Evolutionary conservation across 2,113 vertebrate genomes (phyloP).

Genomic region (Puffinus mauretanicus): DNA sequence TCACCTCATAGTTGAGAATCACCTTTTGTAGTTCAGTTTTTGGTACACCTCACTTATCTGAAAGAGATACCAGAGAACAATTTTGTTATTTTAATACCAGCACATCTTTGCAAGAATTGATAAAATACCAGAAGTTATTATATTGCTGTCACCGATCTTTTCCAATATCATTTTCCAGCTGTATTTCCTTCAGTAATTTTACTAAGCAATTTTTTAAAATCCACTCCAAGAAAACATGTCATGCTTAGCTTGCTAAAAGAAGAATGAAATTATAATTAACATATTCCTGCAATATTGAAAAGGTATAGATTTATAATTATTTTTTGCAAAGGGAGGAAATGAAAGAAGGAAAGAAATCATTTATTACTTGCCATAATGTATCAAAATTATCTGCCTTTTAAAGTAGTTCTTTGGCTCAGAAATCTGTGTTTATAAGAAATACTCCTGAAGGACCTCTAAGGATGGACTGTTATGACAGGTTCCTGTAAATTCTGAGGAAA

Average conservation of each 20-base stretch:
- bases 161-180: neutral
- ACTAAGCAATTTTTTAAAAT: neutral
- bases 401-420: neutral
- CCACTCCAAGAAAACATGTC: neutral
- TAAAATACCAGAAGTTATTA: neutral
- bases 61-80: neutral
- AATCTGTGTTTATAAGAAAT: neutral
- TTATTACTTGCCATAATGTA: neutral
- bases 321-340: neutral
- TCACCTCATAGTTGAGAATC: neutral
- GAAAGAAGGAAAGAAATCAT: neutral
- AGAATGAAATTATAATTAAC: neutral
- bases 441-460: neutral
- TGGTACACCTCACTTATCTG: neutral
- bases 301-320: neutral
- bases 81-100: neutral
- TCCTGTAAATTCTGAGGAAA: neutral
- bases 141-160: neutral
- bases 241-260: constrained; percentile 18
- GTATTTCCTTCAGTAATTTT: constrained; percentile 13
- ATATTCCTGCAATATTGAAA: neutral
- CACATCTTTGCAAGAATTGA: neutral
- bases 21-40: neutral
- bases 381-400: neutral
- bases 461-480: neutral